Percentiles rank a stretch among this genome's conserved stretches.
These are phyloP conservation scores for Drosophila gunungcola DNA, from an alignment of 1,140 invertebrate species.

Conservation along the genomic window DNA sequence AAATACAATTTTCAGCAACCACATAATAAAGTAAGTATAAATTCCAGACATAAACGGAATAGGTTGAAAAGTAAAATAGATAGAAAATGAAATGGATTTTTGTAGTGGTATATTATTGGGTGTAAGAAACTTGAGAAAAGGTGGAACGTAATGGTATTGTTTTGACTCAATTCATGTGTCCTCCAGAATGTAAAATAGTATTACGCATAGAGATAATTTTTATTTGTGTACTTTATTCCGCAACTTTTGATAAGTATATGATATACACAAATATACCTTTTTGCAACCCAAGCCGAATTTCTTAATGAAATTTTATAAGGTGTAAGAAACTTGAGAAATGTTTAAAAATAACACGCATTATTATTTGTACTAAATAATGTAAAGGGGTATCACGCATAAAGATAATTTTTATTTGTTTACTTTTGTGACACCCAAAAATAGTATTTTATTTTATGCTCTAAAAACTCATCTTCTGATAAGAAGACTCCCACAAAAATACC, in stretches of 20 bases:
- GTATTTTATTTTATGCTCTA: not conserved
- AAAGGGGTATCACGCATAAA: not conserved
- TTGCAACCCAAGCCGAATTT: too few species aligned
- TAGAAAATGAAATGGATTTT: not conserved
- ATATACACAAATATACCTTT: too few species aligned
- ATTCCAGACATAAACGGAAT: not conserved
- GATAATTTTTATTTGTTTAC: not conserved
- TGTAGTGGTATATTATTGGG: not conserved
- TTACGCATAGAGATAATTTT: not conserved
- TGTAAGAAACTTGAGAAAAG: not conserved
- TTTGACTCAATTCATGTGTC: not conserved
- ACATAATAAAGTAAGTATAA: not conserved
- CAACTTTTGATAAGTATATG: too few species aligned
- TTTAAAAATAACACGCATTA: too few species aligned
- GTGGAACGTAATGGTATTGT: not conserved
- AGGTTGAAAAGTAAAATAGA: not conserved
- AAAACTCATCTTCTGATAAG: not conserved
- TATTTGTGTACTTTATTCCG: not conserved
- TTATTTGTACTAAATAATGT: not conserved
- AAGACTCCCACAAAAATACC: not conserved
- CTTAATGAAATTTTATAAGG: too few species aligned
- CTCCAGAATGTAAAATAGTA: not conserved
- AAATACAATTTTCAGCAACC: conserved; percentile 18
- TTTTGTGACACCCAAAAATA: not conserved
- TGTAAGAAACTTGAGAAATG: too few species aligned